Base-by-base conservation (phyloP, 2,797 vertebrate species). In the Thalassophryne amazonica region DNA sequence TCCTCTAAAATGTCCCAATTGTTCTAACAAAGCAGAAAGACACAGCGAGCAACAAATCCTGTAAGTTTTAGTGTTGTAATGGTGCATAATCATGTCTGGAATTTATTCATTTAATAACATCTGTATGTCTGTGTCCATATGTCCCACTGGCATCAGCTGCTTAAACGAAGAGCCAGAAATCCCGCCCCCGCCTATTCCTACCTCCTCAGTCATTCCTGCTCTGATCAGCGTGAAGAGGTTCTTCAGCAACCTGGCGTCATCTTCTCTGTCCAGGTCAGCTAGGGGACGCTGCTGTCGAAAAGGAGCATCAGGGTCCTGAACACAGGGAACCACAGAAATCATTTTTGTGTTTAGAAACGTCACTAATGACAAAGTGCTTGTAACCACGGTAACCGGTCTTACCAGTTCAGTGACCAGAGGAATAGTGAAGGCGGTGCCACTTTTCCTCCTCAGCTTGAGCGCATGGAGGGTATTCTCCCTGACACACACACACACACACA, bases 141-240 rank as follows among this genome's bases (percentile, higher is more conserved):
- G n/a, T n/a, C n/a, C n/a, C n/a, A n/a, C n/a, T n/a, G n/a, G n/a
- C n/a, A n/a, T n/a, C n/a, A n/a, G n/a, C n/a, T n/a, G n/a, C n/a
- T n/a, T n/a, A n/a, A n/a, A n/a, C n/a, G n/a, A n/a, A n/a, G n/a
- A n/a, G n/a, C n/a, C n/a, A n/a, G n/a, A n/a, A n/a, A n/a, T n/a
- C n/a, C 21, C 19, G 23, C 2, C 34, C 12, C 17, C 4, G 31
- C 15, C n/a, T n/a, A n/a, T 15, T 34, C 41, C 3, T 77, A 95
- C 97, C 93, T 99, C 96, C 30, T 98, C 95, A 0, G 91, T 98
- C 95, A 99, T 96, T 32, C 96, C 96, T 3, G 96, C 95, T 80
- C 97, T 91, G 66, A 98, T 94, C 28, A 99, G 93, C 1, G 88
- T 94, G 62, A 98, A 98, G 40, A 98, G 90, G 56, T 97, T 97